Evolutionary conservation across 2,113 vertebrate species (phyloP).

Genomic region (Axis porcinus): DNA sequence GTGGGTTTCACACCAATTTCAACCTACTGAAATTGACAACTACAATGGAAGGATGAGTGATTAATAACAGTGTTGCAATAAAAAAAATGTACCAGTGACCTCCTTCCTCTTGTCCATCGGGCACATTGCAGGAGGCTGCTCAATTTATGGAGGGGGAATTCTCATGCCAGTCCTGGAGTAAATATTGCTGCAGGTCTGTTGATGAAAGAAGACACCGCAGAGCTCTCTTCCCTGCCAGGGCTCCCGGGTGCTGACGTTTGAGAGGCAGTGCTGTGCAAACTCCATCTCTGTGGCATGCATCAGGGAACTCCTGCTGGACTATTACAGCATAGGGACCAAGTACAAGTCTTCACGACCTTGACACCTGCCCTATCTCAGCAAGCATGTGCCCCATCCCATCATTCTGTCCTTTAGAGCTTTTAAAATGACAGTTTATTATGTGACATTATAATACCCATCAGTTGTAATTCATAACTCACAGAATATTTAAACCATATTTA

Average conservation of each 20-base stretch:
- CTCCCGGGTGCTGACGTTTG: background rate
- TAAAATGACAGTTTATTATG: background rate
- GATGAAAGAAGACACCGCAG: background rate
- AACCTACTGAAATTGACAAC: background rate
- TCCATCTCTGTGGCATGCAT: background rate
- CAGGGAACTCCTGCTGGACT: too few relatives aligned
- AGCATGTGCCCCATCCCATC: too few relatives aligned
- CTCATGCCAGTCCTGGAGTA: background rate
- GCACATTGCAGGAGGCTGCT: background rate
- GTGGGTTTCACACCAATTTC: background rate
- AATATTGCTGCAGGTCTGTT: background rate
- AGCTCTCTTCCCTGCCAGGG: background rate
- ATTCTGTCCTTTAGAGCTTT: background rate
- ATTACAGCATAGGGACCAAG: background rate
- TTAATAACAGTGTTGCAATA: background rate
- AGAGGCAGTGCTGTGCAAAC: background rate
- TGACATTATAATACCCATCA: background rate
- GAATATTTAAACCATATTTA: background rate
- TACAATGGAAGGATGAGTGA: too few relatives aligned
- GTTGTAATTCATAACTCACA: background rate
- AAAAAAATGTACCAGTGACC: background rate
- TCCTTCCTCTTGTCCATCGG: background rate
- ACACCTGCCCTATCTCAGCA: background rate
- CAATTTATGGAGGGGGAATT: background rate
- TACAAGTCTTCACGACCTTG: fast-evolving